Conservation (phyloP, 1,140 invertebrate genomes). For the Drosophila malerkotliana region DNA sequence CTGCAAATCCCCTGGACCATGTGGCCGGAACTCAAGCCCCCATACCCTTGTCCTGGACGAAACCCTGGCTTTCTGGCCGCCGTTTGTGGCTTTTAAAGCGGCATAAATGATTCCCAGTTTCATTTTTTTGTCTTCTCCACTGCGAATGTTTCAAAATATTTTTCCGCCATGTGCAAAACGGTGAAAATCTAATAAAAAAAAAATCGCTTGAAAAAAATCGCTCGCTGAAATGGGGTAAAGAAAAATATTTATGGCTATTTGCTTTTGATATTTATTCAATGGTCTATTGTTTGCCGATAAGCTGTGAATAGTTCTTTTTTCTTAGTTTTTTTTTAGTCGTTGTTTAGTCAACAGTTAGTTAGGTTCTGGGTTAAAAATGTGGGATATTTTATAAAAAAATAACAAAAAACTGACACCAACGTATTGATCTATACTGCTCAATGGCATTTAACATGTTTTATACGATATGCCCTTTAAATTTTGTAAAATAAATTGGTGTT, state of each 20-base stretch:
- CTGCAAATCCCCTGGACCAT: constrained; percentile 60
- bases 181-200: constrained; percentile 38
- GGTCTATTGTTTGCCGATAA: constrained; percentile 78
- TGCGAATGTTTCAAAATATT: constrained; percentile 58
- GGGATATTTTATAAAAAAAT: constrained; percentile 8
- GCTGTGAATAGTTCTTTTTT: constrained; percentile 69
- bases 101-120: constrained; percentile 65
- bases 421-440: not conserved
- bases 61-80: constrained; percentile 33
- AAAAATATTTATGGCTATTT: constrained; percentile 78
- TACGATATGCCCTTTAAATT: not conserved
- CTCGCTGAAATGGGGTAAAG: constrained; percentile 47
- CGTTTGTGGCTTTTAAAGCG: constrained; percentile 78
- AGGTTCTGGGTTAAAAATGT: constrained; percentile 10
- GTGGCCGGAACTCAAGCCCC: constrained; percentile 11
- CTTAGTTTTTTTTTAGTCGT: constrained; percentile 7
- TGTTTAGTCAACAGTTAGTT: constrained; percentile 42
- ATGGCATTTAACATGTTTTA: not conserved
- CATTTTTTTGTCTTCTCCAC: constrained; percentile 11
- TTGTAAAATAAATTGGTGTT: not conserved
- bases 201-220: constrained; percentile 28
- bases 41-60: not conserved
- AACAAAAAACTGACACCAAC: not conserved
- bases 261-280: constrained; percentile 80
- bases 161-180: constrained; percentile 63